Percentiles rank a stretch among this genome's conserved stretches.
phyloP scores from a whole-genome alignment of 1,140 invertebrate genomes.

The Sipha flava region DNA sequence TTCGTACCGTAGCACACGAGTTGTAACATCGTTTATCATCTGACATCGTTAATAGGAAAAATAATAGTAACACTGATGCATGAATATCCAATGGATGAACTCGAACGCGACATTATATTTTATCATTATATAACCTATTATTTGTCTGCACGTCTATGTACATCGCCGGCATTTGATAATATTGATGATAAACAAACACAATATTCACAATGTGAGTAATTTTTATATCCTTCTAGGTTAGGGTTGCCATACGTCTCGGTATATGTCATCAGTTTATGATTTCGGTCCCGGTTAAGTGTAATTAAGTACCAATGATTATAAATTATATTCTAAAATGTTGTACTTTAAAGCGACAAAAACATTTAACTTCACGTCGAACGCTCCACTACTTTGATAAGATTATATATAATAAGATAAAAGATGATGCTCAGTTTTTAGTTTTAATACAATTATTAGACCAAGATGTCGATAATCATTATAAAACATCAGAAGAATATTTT shows the following conservation, averaged over 20 bases:
- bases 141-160: no score
- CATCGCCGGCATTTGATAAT: no score
- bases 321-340: neutral
- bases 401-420: neutral
- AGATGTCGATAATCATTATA: neutral
- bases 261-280: neutral
- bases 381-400: neutral
- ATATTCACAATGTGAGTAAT: no score
- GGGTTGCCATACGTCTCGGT: conserved; percentile 2
- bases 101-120: no score
- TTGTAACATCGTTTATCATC: no score
- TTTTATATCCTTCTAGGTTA: no score
- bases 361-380: neutral
- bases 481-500: neutral
- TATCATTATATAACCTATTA: no score
- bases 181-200: no score
- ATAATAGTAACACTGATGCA: no score
- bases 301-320: neutral
- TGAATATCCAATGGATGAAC: no score
- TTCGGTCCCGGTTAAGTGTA: neutral
- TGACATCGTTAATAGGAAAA: no score
- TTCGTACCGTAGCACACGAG: no score
- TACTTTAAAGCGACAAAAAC: neutral
- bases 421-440: neutral
- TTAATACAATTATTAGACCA: neutral